These are phyloP conservation scores for Platerodrilus igneus DNA, from an alignment of 2,888 invertebrate genomes.

Conservation along the genomic window DNA sequence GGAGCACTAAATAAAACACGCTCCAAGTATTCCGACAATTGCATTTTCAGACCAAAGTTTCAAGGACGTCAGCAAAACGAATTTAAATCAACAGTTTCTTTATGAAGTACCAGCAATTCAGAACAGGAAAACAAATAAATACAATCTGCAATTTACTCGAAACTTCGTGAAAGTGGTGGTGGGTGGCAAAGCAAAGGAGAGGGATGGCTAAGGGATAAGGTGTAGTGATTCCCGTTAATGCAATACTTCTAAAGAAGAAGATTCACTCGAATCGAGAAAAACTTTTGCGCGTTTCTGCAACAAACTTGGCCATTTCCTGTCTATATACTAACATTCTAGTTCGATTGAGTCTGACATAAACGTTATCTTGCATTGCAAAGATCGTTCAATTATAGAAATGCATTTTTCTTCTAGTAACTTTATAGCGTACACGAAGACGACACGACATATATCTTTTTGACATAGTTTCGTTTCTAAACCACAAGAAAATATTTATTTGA, in stretches of 20 bases:
- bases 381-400: constrained; percentile 43
- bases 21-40: too few relatives aligned
- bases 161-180: constrained; percentile 22
- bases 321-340: constrained; percentile 24
- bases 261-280: constrained; percentile 23
- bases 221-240: constrained; percentile 39
- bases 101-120: constrained; percentile 21
- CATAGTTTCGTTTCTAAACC: constrained; percentile 14
- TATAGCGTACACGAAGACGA: constrained; percentile 10
- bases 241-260: too few relatives aligned
- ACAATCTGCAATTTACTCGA: constrained; percentile 27
- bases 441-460: constrained; percentile 7
- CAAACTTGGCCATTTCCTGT: constrained; percentile 37
- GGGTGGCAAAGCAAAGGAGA: too few relatives aligned
- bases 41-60: constrained; percentile 12
- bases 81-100: constrained; percentile 24
- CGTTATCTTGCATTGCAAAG: constrained; percentile 33
- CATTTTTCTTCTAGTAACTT: constrained; percentile 30
- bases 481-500: constrained; percentile 22
- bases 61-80: constrained; percentile 8
- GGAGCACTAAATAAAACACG: too few relatives aligned
- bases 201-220: constrained; percentile 24
- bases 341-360: constrained; percentile 33
- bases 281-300: constrained; percentile 27
- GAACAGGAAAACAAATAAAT: constrained; percentile 29